Percentiles rank a stretch among this genome's conserved stretches.
Evolutionary conservation across 2,113 vertebrate species (phyloP).

Genomic region (Seriola aureovittata): DNA sequence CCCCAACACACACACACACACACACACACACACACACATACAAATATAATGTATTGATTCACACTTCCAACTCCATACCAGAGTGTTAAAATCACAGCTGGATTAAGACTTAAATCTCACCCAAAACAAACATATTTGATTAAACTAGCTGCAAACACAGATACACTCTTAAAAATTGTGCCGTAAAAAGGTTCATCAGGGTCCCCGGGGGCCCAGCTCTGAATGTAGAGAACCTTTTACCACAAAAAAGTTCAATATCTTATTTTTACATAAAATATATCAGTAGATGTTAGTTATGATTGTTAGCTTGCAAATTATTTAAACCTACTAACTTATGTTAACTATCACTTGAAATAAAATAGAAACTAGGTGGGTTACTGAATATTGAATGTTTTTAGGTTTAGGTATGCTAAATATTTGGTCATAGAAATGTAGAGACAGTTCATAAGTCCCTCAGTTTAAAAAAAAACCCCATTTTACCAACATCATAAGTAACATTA

Average conservation of each 20-base stretch:
- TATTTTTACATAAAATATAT: background rate
- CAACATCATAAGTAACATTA: too few species aligned
- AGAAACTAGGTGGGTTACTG: too few species aligned
- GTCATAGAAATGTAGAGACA: too few species aligned
- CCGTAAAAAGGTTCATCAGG: background rate
- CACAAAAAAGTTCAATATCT: too few species aligned
- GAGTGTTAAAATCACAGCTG: slow-evolving; percentile 25
- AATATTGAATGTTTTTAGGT: too few species aligned
- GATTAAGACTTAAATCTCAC: slow-evolving; percentile 20
- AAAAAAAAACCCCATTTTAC: background rate
- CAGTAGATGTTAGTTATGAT: background rate
- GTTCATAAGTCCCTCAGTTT: too few species aligned
- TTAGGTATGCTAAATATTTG: too few species aligned
- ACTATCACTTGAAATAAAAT: background rate
- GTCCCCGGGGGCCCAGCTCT: background rate
- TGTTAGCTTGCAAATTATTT: background rate
- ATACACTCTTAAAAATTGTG: background rate
- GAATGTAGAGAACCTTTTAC: background rate
- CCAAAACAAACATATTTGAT: slow-evolving; percentile 15
- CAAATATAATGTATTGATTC: slow-evolving; percentile 15
- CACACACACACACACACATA: background rate
- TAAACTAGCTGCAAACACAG: background rate
- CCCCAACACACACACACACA: background rate
- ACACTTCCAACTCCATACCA: background rate
- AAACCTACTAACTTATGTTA: background rate